phyloP scores from a whole-genome alignment of 92 coral and sea anemone genomes.

The Porites evermanni region DNA sequence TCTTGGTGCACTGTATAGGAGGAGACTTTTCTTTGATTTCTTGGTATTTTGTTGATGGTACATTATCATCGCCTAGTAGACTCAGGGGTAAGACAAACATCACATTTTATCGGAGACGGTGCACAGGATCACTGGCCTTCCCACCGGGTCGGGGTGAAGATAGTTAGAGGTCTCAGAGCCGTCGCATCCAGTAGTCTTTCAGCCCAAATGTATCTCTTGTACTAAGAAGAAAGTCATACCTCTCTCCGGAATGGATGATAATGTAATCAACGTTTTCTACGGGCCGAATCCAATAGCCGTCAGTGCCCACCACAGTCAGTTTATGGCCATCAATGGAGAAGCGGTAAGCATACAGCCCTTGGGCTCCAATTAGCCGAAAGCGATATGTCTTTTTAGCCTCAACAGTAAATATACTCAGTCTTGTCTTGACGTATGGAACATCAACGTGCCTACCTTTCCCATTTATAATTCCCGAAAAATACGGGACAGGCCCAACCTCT shows the following conservation, averaged over 20 bases:
- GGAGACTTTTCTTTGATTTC: constrained; percentile 28
- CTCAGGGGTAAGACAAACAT: no score
- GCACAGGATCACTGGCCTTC: no score
- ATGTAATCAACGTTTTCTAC: constrained; percentile 68
- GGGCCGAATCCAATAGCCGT: constrained; percentile 77
- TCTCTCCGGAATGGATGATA: constrained; percentile 76
- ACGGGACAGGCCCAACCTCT: constrained; percentile 56
- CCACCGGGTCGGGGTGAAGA: no score
- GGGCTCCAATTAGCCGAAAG: constrained; percentile 6
- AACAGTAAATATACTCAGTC: constrained; percentile 69
- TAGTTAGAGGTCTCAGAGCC: no score
- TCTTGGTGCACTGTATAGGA: constrained; percentile 22
- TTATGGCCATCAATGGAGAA: constrained; percentile 44
- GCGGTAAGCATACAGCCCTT: constrained; percentile 44
- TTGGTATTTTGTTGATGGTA: no score
- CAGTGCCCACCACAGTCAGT: constrained; percentile 62
- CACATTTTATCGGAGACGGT: no score
- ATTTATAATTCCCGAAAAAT: constrained; percentile 45
- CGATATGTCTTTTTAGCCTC: constrained; percentile 66
- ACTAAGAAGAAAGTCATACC: constrained; percentile 74
- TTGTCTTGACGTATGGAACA: constrained; percentile 45
- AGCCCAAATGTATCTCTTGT: constrained; percentile 42
- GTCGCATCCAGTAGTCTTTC: neutral
- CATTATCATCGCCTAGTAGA: no score
- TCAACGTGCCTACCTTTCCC: constrained; percentile 74